These are phyloP conservation scores for Tringa solitaria DNA, from an alignment of 2,113 vertebrate species.

Conservation along the genomic window DNA sequence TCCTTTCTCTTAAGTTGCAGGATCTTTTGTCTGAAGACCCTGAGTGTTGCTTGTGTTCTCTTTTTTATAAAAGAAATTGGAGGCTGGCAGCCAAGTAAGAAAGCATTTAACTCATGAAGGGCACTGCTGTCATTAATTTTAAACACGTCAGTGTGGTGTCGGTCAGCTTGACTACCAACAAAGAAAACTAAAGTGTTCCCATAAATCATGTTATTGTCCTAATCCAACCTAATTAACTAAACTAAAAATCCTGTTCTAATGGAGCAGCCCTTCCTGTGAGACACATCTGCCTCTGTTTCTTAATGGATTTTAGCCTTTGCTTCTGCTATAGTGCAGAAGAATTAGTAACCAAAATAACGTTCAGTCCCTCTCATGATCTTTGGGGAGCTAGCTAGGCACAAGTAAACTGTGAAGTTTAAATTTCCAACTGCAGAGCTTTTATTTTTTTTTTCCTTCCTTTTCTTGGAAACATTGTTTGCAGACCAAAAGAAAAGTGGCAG, in stretches of 20 bases:
- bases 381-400: neutral
- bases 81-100: slow-evolving; percentile 37
- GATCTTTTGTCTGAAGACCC: slow-evolving; percentile 25
- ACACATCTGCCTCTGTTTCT: slow-evolving; percentile 51
- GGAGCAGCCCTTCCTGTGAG: slow-evolving; percentile 35
- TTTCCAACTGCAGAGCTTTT: neutral
- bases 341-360: neutral
- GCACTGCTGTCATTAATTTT: slow-evolving; percentile 51
- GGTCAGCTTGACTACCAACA: slow-evolving; percentile 41
- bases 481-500: neutral
- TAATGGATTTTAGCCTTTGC: slow-evolving; percentile 15
- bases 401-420: neutral
- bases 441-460: neutral
- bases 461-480: neutral
- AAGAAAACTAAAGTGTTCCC: slow-evolving; percentile 46
- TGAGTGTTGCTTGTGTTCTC: slow-evolving; percentile 49
- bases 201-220: slow-evolving; percentile 63
- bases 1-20: slow-evolving; percentile 19
- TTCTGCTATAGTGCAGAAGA: neutral
- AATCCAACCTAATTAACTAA: slow-evolving; percentile 55
- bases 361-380: neutral
- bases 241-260: slow-evolving; percentile 2
- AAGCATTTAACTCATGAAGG: slow-evolving; percentile 57
- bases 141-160: slow-evolving; percentile 11
- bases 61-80: neutral